Evolutionary conservation across 2,113 vertebrate genomes (phyloP), one percentile per base, ranked within the genome.

Genomic region (Prunella himalayana): DNA sequence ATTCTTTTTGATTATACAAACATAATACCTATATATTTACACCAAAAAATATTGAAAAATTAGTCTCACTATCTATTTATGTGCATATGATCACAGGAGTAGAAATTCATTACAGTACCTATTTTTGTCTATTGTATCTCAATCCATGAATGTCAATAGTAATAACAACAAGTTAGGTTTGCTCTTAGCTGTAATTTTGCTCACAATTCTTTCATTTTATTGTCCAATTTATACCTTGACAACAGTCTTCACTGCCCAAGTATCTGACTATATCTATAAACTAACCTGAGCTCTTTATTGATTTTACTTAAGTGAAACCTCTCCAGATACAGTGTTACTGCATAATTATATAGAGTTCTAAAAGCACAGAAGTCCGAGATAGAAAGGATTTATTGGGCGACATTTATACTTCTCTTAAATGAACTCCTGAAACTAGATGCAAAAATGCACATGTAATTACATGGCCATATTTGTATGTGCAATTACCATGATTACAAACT

Each of bases 401-500:
- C 22, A 56, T 93, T 94, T 90, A 68, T 81, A 28, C 35, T 86
- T 86, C 78, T 50, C 72, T 75, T 75, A 93, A 90, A 96, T 6
- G 16, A 95, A 72, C 72, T 93, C 82, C 82, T 86, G 88, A 92
- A 95, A 70, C 44, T 41, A 88, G 96, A 96, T 31, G 82, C 72
- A 96, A 92, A 97, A 96, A 90, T 35, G 64, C 72, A 57, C 51
- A 53, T 84, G 61, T 75, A 96, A 97, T 94, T 96, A 96, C 53
- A 53, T 7, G 25, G 88, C 57, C 76, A 13, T 88, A 90, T 79
- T 81, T 86, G 82, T 88, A 78, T 65, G 82, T 78, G 90, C 88
- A 96, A 95, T 96, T 95, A 95, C 81, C 37, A 53, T 91, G 95
- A 96, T 90, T 94, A 92, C 93, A 95, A 95, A 95, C 92, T 53